Evolutionary conservation across 2,113 vertebrate species (phyloP).

Genomic region (Globicephala melas): DNA sequence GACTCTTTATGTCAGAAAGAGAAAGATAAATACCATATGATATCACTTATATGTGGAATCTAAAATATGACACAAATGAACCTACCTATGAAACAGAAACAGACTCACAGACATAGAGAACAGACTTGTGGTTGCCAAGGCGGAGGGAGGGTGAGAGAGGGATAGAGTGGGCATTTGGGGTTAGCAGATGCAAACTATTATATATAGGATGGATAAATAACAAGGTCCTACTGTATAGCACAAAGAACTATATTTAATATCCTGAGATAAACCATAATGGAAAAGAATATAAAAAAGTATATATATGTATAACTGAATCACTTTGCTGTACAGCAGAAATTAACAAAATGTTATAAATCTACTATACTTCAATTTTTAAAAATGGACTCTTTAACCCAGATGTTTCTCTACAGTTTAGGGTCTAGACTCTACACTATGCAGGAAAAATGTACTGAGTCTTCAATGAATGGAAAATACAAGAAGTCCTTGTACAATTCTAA

Average conservation of each 20-base stretch:
- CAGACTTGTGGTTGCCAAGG: neutral
- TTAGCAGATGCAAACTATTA: neutral
- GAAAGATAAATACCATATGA: neutral
- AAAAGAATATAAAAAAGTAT: neutral
- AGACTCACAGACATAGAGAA: neutral
- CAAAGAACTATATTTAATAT: neutral
- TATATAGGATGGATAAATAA: neutral
- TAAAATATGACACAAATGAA: neutral
- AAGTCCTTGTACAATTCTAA: neutral
- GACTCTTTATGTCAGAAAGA: neutral
- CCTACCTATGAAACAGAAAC: neutral
- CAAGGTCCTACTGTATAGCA: neutral
- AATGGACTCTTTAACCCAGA: neutral
- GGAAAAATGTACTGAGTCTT: neutral
- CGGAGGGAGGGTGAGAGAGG: neutral
- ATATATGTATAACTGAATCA: neutral
- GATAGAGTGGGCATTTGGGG: neutral
- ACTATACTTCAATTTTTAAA: neutral
- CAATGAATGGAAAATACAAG: neutral
- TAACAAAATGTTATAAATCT: neutral
- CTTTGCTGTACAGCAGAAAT: neutral
- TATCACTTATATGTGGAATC: neutral
- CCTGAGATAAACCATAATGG: neutral
- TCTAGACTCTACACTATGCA: neutral
- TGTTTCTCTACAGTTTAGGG: neutral